A percentile compares a stretch with the other conserved stretches of the same genome.
Evolutionary conservation across 2,888 invertebrate species (phyloP).

Genomic region (Torymus tubicola): DNA sequence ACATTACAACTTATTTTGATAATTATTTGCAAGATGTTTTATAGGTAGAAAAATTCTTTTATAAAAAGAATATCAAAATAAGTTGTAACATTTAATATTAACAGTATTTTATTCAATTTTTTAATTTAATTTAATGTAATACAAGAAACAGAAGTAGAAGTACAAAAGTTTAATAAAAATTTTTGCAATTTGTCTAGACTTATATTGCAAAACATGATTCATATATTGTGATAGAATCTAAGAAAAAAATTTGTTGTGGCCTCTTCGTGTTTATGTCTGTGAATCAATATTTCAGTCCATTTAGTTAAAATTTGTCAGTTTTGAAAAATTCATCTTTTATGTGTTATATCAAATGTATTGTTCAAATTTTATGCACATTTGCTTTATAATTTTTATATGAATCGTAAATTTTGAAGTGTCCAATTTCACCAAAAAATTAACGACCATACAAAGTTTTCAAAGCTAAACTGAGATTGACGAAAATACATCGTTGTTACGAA

Average conservation of each 20-base stretch:
- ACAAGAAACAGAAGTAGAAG: neutral
- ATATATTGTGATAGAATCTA: constrained; percentile 14
- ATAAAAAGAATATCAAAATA: constrained; percentile 40
- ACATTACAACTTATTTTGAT: constrained; percentile 23
- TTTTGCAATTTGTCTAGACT: neutral
- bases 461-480: constrained; percentile 9
- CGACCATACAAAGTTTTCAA: neutral
- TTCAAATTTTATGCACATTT: constrained; percentile 17
- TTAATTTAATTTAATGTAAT: neutral
- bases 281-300: constrained; percentile 37
- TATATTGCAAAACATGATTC: constrained; percentile 18
- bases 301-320: constrained; percentile 25
- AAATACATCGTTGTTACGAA: constrained; percentile 13
- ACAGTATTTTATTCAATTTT: constrained; percentile 1
- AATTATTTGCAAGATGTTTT: constrained; percentile 21
- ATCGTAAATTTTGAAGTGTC: constrained; percentile 5
- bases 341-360: constrained; percentile 19
- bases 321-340: constrained; percentile 30
- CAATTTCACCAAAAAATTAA: neutral
- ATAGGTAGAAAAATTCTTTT: constrained; percentile 31
- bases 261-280: neutral
- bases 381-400: constrained; percentile 7
- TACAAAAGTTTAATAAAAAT: too few relatives aligned
- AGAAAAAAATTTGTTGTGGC: constrained; percentile 29
- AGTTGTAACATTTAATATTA: constrained; percentile 33